Percentiles rank a stretch among this genome's conserved stretches.
phyloP scores from a whole-genome alignment of 2,797 vertebrate species.

The Parauchenoglanis punctatus region DNA sequence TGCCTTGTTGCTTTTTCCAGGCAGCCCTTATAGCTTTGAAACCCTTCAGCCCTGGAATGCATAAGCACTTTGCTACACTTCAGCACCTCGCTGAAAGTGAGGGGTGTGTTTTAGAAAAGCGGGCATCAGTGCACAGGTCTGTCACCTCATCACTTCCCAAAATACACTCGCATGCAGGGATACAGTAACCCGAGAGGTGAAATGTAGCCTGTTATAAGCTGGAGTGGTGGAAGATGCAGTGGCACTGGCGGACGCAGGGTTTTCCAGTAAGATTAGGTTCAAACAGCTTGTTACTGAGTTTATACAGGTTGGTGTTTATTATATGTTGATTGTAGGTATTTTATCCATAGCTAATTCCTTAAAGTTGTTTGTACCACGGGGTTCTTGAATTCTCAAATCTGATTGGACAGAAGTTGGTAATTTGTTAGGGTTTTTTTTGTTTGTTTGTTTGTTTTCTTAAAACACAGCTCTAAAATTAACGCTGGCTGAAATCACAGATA shows the following conservation, averaged over 20 bases:
- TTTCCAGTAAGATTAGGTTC: neutral
- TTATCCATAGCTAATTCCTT: neutral
- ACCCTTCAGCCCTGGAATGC: constrained; percentile 17
- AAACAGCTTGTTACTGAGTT: neutral
- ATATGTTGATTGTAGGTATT: constrained; percentile 1
- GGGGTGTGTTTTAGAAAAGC: constrained; percentile 15
- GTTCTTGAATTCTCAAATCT: neutral
- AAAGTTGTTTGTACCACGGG: neutral
- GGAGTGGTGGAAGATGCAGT: neutral
- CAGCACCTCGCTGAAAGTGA: constrained; percentile 21
- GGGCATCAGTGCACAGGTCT: constrained; percentile 32
- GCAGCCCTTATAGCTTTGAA: constrained; percentile 41
- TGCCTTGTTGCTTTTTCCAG: constrained; percentile 23
- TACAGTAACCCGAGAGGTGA: neutral
- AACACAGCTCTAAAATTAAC: neutral
- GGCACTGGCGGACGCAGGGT: neutral
- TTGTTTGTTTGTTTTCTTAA: neutral
- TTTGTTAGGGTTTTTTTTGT: neutral
- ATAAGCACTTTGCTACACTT: constrained; percentile 35
- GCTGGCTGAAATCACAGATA: neutral
- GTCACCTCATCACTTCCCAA: constrained; percentile 37
- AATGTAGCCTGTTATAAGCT: neutral
- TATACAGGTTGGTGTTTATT: neutral
- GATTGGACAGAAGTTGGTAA: neutral
- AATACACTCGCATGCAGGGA: constrained; percentile 24